Conservation (phyloP, 2,888 invertebrate genomes). For the Auanema freiburgensis region DNA sequence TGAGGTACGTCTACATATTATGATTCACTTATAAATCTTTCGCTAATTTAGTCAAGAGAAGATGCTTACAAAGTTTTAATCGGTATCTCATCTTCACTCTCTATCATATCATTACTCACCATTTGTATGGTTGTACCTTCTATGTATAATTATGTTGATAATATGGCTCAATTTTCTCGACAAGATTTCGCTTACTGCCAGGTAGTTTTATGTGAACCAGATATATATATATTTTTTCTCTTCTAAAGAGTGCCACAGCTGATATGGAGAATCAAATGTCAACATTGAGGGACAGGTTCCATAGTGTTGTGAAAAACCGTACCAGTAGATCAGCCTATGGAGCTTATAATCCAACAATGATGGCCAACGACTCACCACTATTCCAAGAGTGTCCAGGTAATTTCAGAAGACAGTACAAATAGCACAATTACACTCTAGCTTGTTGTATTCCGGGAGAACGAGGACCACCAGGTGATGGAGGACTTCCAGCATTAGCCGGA, state of each 20-base stretch:
- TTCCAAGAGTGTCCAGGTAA: slow-evolving; percentile 64
- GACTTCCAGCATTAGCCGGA: slow-evolving; percentile 56
- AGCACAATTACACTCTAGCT: slow-evolving; percentile 36
- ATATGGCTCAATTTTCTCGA: slow-evolving; percentile 52
- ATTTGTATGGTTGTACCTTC: slow-evolving; percentile 59
- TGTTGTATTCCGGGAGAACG: slow-evolving; percentile 62
- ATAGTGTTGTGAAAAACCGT: slow-evolving; percentile 27
- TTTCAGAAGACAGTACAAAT: not conserved
- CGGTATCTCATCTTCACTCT: slow-evolving; percentile 46
- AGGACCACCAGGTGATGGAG: slow-evolving; percentile 55
- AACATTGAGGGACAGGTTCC: slow-evolving; percentile 33
- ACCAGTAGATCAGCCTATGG: slow-evolving; percentile 40
- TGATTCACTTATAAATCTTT: not conserved
- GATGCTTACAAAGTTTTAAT: slow-evolving; percentile 48
- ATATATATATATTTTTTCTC: slow-evolving; percentile 1
- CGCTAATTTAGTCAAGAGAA: slow-evolving; percentile 32
- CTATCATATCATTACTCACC: slow-evolving; percentile 51
- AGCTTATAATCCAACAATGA: slow-evolving; percentile 53
- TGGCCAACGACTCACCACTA: slow-evolving; percentile 55
- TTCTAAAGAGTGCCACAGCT: slow-evolving; percentile 24
- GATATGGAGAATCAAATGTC: slow-evolving; percentile 59
- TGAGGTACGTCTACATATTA: not conserved
- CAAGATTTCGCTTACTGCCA: slow-evolving; percentile 62
- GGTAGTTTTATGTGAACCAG: slow-evolving; percentile 44
- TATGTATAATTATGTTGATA: slow-evolving; percentile 62